These are phyloP conservation scores for Tetragnatha montana DNA, from an alignment of 2,888 invertebrate species.

Conservation along the genomic window DNA sequence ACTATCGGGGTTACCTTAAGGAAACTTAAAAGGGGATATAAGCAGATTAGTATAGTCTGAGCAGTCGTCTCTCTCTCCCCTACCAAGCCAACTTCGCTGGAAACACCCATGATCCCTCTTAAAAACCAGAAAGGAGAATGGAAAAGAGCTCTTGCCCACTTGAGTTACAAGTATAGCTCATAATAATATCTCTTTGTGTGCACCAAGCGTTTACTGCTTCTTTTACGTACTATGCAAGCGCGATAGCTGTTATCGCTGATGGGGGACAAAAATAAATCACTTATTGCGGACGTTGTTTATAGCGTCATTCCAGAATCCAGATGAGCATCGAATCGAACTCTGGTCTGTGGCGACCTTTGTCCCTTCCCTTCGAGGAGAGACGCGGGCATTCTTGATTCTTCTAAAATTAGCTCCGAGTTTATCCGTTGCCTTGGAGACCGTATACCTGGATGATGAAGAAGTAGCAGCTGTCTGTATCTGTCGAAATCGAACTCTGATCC, in stretches of 20 bases:
- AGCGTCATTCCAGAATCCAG: slow-evolving; percentile 51
- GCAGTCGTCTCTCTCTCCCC: too few species aligned
- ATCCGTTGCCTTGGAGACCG: slow-evolving; percentile 30
- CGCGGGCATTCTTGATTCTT: neutral
- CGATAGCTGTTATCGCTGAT: slow-evolving; percentile 44
- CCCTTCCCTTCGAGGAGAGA: slow-evolving; percentile 28
- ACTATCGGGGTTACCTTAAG: too few species aligned
- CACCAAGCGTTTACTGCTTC: slow-evolving; percentile 37
- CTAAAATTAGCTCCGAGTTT: slow-evolving; percentile 20
- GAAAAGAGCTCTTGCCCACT: slow-evolving; percentile 10
- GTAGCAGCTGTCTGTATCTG: slow-evolving; percentile 8
- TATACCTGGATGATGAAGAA: slow-evolving; percentile 21
- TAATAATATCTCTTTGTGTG: slow-evolving; percentile 58
- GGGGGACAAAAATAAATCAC: slow-evolving; percentile 63
- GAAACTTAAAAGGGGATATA: too few species aligned
- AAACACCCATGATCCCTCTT: neutral
- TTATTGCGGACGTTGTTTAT: slow-evolving; percentile 59
- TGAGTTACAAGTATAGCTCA: slow-evolving; percentile 56
- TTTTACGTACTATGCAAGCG: slow-evolving; percentile 29
- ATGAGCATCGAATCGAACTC: slow-evolving; percentile 48
- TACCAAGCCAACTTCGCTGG: too few species aligned
- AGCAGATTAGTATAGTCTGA: too few species aligned
- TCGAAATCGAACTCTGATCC: slow-evolving; percentile 31
- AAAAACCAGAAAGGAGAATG: neutral
- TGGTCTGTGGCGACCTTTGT: slow-evolving; percentile 46